Base-by-base conservation (phyloP, 35 echinoderm and acorn worm genomes). In the Anneissia japonica region DNA sequence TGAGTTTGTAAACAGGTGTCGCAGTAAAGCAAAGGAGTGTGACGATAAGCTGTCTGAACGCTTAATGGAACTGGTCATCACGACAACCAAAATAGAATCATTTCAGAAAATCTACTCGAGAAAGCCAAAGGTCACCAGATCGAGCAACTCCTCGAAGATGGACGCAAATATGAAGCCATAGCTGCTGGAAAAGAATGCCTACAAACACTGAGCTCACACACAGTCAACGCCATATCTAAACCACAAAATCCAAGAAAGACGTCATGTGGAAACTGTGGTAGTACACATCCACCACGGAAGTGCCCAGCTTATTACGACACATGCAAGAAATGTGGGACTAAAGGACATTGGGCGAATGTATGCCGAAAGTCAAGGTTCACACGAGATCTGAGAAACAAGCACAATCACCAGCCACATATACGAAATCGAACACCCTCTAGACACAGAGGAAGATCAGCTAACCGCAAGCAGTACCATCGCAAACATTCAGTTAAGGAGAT, bases 271-370 rank as follows among this genome's bases (percentile, higher is more conserved):
- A 89, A 90, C 33, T 90, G 87, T 76, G 88, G 55, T 13, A 83
- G 85, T 17, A 33, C 74, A 34, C 92, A 90, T 51, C 83, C 82
- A 76, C 87, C 87, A 32, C 36, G 92, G 5, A 51, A 90, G 83
- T 93, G 92, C 77, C 92, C 92, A 34, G 87, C 87, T 14, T 93
- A 88, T 74, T 34, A 86, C 36, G 89, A 91, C 74, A 86, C 72
- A 14, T 91, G 88, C 46, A 91, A 74, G 36, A 36, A 39, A 30
- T 91, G 89, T 80, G 84, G 89, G 32, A 30, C 83, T 13, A 90
- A 86, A 34, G 89, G 89, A 31, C 72, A 77, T 46, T 90, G 88
- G 81, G 88, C 89, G 19, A 91, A 86, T 72, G 80, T 0, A 29
- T 86, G 39, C 28, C 35, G 77, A 23, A 90, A 90, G 39, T 76